Evolutionary conservation across 2,113 vertebrate species (phyloP).

Genomic region (Paraplagusia blochii): DNA sequence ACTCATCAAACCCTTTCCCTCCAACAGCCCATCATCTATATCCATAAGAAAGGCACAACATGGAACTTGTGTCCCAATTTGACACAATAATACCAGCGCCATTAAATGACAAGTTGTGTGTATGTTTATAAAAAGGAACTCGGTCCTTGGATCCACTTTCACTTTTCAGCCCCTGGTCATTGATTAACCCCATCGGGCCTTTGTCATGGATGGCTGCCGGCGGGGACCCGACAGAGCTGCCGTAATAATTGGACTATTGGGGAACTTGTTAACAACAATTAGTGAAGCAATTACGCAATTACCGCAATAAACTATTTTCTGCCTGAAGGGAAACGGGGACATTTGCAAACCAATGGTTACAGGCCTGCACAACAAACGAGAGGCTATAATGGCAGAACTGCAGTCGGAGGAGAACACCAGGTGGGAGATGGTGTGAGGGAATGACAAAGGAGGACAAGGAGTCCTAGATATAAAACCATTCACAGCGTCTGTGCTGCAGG

Average conservation of each 20-base stretch:
- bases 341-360: conserved; percentile 73
- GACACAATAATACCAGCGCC: conserved; percentile 48
- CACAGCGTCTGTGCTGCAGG: too few species aligned
- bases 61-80: conserved; percentile 58
- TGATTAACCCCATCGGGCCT: conserved; percentile 71
- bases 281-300: conserved; percentile 81
- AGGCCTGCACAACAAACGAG: conserved; percentile 3
- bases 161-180: conserved; percentile 69
- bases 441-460: not conserved
- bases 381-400: not conserved
- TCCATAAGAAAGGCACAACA: conserved; percentile 62
- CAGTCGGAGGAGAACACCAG: conserved; percentile 2
- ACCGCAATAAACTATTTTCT: conserved; percentile 78
- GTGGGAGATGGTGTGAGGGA: not conserved
- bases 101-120: conserved; percentile 71
- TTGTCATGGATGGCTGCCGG: conserved; percentile 68
- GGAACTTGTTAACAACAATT: conserved; percentile 81
- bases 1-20: too few species aligned
- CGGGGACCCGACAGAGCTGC: conserved; percentile 50
- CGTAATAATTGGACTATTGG: conserved; percentile 74
- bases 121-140: conserved; percentile 68
- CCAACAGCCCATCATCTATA: conserved; percentile 28
- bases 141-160: conserved; percentile 43
- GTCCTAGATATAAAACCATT: not conserved
- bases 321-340: conserved; percentile 31